These are phyloP conservation scores for Boloria selene DNA, from an alignment of 2,888 invertebrate genomes.

Conservation along the genomic window DNA sequence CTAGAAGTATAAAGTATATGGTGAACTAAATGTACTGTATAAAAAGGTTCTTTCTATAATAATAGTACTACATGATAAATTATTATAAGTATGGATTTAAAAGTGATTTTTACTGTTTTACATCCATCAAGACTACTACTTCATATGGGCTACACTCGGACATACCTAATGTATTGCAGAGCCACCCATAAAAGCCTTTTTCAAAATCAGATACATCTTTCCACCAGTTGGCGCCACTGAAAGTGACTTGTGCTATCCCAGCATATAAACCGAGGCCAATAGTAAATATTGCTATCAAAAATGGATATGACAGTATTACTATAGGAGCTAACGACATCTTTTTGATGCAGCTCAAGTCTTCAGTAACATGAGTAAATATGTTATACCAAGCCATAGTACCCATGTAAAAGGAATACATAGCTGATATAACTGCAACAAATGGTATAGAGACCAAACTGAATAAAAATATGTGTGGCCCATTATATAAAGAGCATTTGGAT, in stretches of 20 bases:
- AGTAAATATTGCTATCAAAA: constrained; percentile 85
- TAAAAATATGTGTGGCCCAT: constrained; percentile 85
- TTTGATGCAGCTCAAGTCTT: constrained; percentile 84
- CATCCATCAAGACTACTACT: constrained; percentile 85
- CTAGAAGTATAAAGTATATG: not conserved
- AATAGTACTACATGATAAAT: not conserved
- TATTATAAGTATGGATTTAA: not conserved
- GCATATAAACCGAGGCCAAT: constrained; percentile 86
- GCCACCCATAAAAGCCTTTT: constrained; percentile 90
- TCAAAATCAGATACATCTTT: constrained; percentile 88
- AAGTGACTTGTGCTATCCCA: constrained; percentile 86
- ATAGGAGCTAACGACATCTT: constrained; percentile 85
- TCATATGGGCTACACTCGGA: constrained; percentile 90
- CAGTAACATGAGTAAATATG: constrained; percentile 86
- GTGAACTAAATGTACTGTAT: not conserved
- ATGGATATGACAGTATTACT: constrained; percentile 86
- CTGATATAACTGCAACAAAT: constrained; percentile 84
- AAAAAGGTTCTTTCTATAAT: constrained; percentile 13
- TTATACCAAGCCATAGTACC: constrained; percentile 91
- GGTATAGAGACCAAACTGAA: constrained; percentile 86
- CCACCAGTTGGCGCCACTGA: constrained; percentile 86
- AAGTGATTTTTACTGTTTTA: constrained; percentile 54
- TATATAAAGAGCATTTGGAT: constrained; percentile 79
- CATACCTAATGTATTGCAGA: constrained; percentile 85
- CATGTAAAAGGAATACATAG: constrained; percentile 87